Evolutionary conservation across 1,140 invertebrate species (phyloP), one percentile per base, ranked within the genome.

Genomic region (Bombus pyrosoma): DNA sequence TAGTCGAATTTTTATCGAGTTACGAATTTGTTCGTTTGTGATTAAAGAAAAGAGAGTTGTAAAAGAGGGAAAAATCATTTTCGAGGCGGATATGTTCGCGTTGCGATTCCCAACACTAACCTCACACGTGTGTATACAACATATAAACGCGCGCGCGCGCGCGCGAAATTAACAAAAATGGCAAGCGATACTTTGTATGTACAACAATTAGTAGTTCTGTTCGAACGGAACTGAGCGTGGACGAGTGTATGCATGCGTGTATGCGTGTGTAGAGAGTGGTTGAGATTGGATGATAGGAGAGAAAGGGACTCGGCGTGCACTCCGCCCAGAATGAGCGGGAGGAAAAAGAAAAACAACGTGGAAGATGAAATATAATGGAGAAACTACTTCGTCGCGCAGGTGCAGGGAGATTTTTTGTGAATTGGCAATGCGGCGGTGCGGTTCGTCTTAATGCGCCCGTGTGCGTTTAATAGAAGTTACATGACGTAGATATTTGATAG

Each of bases 151-250:
- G 72, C 28, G 68, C 83, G 69, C 69, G 34, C 66, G 37, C 73
- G 74, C 57, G 18, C n/a, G 9, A 53, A 77, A 72, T 39, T 41
- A 41, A 39, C 43, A 53, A 62, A 18, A 72, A 72, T 39, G 76
- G 69, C 77, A 81, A 74, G 37, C 47, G 79, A 81, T 85, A 81
- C 71, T 85, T 81, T 81, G 84, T 85, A 85, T 74, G 76, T 85
- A 85, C 79, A 74, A 81, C 83, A 81, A 72, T 75, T 81, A 81
- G 69, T 34, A 37, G 79, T 85, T 81, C 47, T 57, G 84, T 72
- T 85, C 57, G 84, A 81, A 53, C 57, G 83, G 77, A 80, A 73
- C 62, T 47, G 47, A 59, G 64, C n/a, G 76, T 43, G 68, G 10
- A 41, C 39, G 83, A 73, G 39, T 32, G 62, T 25, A 34, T 53